These are phyloP conservation scores for Ophiodon elongatus DNA, from an alignment of 2,113 vertebrate genomes.

Conservation along the genomic window DNA sequence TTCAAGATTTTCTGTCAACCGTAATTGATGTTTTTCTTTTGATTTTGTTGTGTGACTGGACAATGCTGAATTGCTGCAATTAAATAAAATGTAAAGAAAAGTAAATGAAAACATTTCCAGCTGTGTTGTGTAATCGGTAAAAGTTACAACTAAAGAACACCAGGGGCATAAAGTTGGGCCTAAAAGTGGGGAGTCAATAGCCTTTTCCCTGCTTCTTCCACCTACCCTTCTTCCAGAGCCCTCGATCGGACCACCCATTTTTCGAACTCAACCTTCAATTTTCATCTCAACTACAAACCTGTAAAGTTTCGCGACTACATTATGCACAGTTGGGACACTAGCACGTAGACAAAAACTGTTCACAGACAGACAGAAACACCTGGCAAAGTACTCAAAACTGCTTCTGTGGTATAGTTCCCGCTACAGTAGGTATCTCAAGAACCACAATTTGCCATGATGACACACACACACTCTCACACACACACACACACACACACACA, in stretches of 20 bases:
- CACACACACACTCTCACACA: not conserved
- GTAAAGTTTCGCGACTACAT: not conserved
- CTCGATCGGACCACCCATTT: too few relatives aligned
- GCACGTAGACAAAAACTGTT: not conserved
- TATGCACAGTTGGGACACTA: not conserved
- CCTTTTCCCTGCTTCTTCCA: too few relatives aligned
- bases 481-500: conserved; percentile 6
- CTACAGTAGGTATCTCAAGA: not conserved
- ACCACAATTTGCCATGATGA: not conserved
- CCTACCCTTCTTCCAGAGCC: too few relatives aligned
- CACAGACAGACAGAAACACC: not conserved
- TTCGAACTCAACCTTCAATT: not conserved
- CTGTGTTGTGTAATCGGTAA: not conserved
- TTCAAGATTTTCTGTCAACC: not conserved
- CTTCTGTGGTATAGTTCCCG: not conserved
- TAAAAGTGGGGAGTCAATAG: not conserved
- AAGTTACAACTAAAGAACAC: conserved; percentile 2
- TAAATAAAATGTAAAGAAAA: not conserved
- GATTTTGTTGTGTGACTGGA: not conserved
- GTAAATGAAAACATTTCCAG: not conserved
- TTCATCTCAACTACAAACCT: not conserved
- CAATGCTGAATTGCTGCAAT: not conserved
- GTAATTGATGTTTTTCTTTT: not conserved
- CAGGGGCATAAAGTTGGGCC: not conserved
- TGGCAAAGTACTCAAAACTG: not conserved